A percentile compares a stretch with the other conserved stretches of the same genome.
These are phyloP conservation scores for Parasteatoda lunata DNA, from an alignment of 2,888 invertebrate species.

Conservation along the genomic window DNA sequence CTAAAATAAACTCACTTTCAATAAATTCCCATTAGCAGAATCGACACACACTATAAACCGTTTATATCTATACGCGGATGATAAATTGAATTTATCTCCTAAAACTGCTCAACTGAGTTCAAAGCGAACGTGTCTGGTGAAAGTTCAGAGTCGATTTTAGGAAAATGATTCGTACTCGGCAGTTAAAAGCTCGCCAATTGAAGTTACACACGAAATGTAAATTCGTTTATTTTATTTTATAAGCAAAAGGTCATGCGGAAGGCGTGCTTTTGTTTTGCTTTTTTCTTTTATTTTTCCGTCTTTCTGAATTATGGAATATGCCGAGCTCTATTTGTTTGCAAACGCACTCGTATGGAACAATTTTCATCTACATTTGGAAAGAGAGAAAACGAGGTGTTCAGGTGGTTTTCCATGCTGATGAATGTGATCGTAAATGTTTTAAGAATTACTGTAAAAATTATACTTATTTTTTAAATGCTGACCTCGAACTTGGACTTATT, in stretches of 20 bases:
- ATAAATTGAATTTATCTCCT: too few species aligned
- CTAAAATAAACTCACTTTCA: too few species aligned
- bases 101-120: not conserved
- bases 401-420: too few species aligned
- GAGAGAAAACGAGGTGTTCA: too few species aligned
- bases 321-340: not conserved
- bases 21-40: too few species aligned
- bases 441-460: too few species aligned
- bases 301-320: not conserved
- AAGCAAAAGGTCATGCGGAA: not conserved
- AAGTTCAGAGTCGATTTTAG: not conserved
- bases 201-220: not conserved
- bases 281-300: not conserved
- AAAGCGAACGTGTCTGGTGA: not conserved
- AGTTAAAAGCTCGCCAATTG: not conserved
- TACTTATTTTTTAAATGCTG: too few species aligned
- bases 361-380: not conserved
- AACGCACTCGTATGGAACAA: not conserved
- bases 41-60: too few species aligned
- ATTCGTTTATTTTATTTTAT: conserved; percentile 1
- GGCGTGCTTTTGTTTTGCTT: not conserved
- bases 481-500: too few species aligned
- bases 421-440: too few species aligned
- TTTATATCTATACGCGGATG: too few species aligned
- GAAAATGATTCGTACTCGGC: not conserved